Percentiles rank a stretch among this genome's conserved stretches.
phyloP scores from a whole-genome alignment of 2,888 invertebrate species.

The Polydrusus pterygomalis region DNA sequence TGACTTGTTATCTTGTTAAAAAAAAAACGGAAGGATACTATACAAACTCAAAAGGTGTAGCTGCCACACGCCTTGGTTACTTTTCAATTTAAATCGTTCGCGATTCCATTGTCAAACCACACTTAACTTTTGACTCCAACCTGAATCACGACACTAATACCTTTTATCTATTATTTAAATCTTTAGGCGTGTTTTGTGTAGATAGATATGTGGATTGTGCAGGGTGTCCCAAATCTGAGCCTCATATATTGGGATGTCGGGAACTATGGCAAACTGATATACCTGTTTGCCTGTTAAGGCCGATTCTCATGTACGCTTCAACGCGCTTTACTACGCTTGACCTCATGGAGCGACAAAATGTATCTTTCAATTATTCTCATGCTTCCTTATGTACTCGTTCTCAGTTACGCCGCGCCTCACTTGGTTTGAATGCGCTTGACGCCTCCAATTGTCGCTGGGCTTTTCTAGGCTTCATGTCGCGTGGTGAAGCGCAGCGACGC shows the following conservation, averaged over 20 bases:
- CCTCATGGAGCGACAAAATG: too few relatives aligned
- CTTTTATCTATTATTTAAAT: constrained; percentile 21
- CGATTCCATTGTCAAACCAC: constrained; percentile 26
- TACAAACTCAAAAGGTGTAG: constrained; percentile 12
- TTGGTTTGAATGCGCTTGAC: too few relatives aligned
- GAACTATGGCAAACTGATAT: too few relatives aligned
- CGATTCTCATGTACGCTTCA: too few relatives aligned
- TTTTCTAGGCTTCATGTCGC: too few relatives aligned
- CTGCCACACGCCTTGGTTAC: constrained; percentile 9
- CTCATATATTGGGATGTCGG: background rate
- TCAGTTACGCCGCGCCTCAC: too few relatives aligned
- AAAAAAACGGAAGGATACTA: constrained; percentile 18
- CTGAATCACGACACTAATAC: constrained; percentile 30
- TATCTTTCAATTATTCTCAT: too few relatives aligned
- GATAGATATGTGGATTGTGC: background rate
- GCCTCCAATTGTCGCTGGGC: too few relatives aligned
- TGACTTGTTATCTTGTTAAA: background rate
- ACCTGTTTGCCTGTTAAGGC: too few relatives aligned
- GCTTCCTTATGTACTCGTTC: too few relatives aligned
- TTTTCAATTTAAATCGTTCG: constrained; percentile 5
- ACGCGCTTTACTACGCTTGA: too few relatives aligned
- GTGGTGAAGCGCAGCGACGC: too few relatives aligned
- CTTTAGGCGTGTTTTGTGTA: constrained; percentile 5
- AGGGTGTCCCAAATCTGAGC: background rate
- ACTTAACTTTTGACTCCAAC: constrained; percentile 22